A percentile compares a stretch with the other conserved stretches of the same genome.
Conservation (phyloP, 1,140 invertebrate species). For the Macrobrachium rosenbergii region DNA sequence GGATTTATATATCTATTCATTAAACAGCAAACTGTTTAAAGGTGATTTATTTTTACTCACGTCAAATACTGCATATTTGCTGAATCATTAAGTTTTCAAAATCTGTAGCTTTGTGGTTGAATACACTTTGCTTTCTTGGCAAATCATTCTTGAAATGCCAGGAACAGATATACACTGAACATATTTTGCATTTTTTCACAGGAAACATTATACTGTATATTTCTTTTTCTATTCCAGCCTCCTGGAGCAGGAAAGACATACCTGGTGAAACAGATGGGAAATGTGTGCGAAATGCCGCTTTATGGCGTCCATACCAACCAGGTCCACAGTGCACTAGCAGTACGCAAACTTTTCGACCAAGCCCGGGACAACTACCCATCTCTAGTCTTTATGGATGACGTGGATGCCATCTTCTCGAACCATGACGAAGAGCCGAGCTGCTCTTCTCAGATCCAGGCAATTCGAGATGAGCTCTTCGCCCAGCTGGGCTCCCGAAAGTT, state of each 20-base stretch:
- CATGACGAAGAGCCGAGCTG: conserved; percentile 55
- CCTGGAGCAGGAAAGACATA: conserved; percentile 66
- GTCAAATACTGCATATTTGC: too few species aligned
- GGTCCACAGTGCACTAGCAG: conserved; percentile 43
- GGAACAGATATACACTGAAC: too few species aligned
- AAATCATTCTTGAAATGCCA: too few species aligned
- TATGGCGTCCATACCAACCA: conserved; percentile 66
- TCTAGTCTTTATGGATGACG: conserved; percentile 65
- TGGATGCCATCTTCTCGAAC: conserved; percentile 63
- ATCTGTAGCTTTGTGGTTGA: too few species aligned
- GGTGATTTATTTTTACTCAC: too few species aligned
- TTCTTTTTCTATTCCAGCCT: conserved; percentile 43
- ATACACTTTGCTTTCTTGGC: too few species aligned
- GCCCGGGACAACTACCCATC: conserved; percentile 64
- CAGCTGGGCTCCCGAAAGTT: conserved; percentile 63
- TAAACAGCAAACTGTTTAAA: too few species aligned
- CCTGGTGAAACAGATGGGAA: conserved; percentile 66
- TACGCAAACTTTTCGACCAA: conserved; percentile 60
- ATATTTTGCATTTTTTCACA: not conserved
- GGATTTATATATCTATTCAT: too few species aligned
- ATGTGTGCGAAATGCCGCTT: conserved; percentile 66
- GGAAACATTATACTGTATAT: not conserved
- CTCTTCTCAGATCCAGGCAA: conserved; percentile 19
- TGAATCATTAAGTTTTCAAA: too few species aligned
- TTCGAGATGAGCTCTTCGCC: conserved; percentile 62